Evolutionary conservation across 2,888 invertebrate species (phyloP), one percentile per base, ranked within the genome.

Genomic region (Rotaria socialis): DNA sequence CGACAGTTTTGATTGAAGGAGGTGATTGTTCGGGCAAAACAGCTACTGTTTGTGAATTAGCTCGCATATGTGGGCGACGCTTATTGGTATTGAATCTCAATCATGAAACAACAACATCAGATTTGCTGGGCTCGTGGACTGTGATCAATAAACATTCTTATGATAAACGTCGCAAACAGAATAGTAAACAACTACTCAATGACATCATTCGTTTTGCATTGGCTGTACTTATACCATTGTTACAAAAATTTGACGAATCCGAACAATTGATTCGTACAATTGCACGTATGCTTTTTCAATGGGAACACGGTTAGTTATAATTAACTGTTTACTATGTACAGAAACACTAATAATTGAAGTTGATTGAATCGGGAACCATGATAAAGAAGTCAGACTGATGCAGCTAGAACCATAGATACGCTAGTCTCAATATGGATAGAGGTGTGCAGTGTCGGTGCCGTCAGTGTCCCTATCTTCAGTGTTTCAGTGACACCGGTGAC

Each of bases 1-100:
- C 43, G 43, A 43, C 75, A 6, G 43, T 43, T 24, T 43, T 75
- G 27, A 43, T 75, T 24, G 75, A 43, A 43, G 75, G 75, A 27
- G 43, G 19, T 43, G 43, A 43, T 43, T 43, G 43, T 24, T 35
- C 75, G 7, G 75, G 75, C 22, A 75, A 75, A 75, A 75, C 43
- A 7, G 43, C 75, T 16, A 0, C 24, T 43, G 19, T 75, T 16
- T 84, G 56, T n/a, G 56, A 47, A 43, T 24, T 58, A 22, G 56
- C 58, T 84, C 84, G 84, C 85, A 52, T 88, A 88, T 47, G 88
- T 91, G 91, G 95, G 0, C 94, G 95, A 88, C 95, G 94, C 89
- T 92, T 99, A 56, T 93, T 95, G 52, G 97, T 98, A 0, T 95
- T 99, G 47, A 99, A 99, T 90, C 95, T 99, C 95, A 99, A 97